Evolutionary conservation across 2,113 vertebrate genomes (phyloP).

Genomic region (Thomomys bottae): DNA sequence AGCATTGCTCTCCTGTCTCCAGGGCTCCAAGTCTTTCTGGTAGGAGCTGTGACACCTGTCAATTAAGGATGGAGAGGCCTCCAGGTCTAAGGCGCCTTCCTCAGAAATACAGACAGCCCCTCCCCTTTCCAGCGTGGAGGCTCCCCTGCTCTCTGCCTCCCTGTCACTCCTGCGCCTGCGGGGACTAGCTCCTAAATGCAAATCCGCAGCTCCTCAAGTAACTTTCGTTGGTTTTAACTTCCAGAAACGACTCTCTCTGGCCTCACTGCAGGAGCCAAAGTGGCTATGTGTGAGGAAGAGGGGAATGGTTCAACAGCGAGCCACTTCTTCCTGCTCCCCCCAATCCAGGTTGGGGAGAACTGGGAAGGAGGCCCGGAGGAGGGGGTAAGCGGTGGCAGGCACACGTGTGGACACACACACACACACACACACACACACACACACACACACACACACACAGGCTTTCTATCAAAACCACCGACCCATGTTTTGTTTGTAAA

Average conservation of each 20-base stretch:
- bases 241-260: background rate
- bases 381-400: no score
- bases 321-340: background rate
- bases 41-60: fast-evolving
- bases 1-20: fast-evolving
- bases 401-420: no score
- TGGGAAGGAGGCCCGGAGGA: background rate
- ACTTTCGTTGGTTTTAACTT: background rate
- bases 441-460: no score
- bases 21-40: background rate
- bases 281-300: background rate
- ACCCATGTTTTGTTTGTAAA: no score
- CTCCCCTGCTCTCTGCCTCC: no score
- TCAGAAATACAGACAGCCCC: background rate
- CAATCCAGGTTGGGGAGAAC: background rate
- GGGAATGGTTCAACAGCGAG: no score
- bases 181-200: background rate
- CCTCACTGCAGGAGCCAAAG: background rate
- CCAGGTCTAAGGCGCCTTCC: fast-evolving
- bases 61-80: background rate
- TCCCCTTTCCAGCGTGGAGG: no score
- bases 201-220: background rate
- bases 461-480: no score
- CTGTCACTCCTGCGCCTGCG: background rate
- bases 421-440: no score